These are phyloP conservation scores for Leptinotarsa lineolata DNA, from an alignment of 1,140 invertebrate genomes.

Conservation along the genomic window DNA sequence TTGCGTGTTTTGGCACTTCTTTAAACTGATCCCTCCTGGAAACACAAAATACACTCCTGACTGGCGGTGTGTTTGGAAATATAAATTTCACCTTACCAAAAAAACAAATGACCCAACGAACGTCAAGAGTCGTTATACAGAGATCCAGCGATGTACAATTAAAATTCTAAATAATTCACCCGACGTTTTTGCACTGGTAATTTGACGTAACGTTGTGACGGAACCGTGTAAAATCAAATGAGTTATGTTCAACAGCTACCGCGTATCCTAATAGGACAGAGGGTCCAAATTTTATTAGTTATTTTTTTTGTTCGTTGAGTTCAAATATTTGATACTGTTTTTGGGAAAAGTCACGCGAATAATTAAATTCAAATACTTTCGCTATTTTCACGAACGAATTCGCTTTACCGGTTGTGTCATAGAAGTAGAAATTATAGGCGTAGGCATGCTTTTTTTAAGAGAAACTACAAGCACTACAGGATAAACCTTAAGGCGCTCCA, in stretches of 20 bases:
- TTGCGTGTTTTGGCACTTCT: no score
- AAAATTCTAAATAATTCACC: slow-evolving; percentile 9
- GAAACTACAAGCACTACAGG: no score
- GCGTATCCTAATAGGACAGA: background rate
- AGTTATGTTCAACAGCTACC: background rate
- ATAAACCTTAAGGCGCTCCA: no score
- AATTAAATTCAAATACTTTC: background rate
- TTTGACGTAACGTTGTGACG: background rate
- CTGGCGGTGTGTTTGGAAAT: background rate
- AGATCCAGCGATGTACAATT: slow-evolving; percentile 2
- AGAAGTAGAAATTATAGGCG: background rate
- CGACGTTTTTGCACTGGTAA: background rate
- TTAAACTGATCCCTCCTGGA: no score
- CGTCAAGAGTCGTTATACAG: slow-evolving; percentile 7
- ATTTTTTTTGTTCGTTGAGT: background rate
- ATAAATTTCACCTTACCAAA: background rate
- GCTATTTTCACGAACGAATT: background rate
- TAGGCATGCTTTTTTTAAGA: no score
- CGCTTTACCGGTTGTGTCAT: background rate
- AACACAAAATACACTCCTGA: no score
- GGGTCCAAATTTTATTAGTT: background rate
- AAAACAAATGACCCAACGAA: slow-evolving; percentile 1
- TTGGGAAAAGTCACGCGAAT: background rate
- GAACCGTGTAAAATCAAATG: background rate
- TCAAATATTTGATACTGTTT: slow-evolving; percentile 1